phyloP scores from a whole-genome alignment of 2,888 invertebrate genomes.

The Tachina fera region DNA sequence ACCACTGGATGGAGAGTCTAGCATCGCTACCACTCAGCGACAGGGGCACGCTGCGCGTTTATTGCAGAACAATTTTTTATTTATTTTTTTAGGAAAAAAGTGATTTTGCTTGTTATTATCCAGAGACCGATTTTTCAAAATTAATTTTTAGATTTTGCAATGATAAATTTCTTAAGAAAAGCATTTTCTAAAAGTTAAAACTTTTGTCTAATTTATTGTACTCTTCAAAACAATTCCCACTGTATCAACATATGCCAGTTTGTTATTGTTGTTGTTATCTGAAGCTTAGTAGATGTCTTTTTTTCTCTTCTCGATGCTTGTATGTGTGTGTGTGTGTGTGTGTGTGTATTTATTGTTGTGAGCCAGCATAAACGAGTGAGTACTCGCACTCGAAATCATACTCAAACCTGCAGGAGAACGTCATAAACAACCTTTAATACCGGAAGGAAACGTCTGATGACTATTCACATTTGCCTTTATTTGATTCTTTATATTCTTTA shows the following conservation, averaged over 20 bases:
- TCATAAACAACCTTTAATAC: constrained; percentile 71
- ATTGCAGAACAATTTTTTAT: no score
- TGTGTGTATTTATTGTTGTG: constrained; percentile 28
- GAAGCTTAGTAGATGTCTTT: constrained; percentile 21
- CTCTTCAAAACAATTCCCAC: constrained; percentile 12
- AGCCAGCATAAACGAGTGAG: constrained; percentile 34
- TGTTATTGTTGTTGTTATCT: constrained; percentile 37
- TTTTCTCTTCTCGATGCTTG: not conserved
- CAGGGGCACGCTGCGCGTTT: no score
- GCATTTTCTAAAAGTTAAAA: not conserved
- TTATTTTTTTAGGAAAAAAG: no score
- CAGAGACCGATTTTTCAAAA: no score
- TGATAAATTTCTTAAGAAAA: no score
- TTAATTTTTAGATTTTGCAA: no score
- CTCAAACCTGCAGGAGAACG: constrained; percentile 19
- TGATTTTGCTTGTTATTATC: no score
- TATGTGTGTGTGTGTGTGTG: not conserved
- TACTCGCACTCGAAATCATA: not conserved
- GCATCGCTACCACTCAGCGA: no score
- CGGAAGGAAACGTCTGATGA: constrained; percentile 75
- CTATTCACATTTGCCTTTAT: constrained; percentile 70
- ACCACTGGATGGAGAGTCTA: no score
- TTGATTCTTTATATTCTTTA: constrained; percentile 55
- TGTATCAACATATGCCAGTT: constrained; percentile 45
- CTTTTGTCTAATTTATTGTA: not conserved